Percentiles rank a stretch among this genome's conserved stretches.
Evolutionary conservation across 2,888 invertebrate species (phyloP).

Genomic region (Andrena trimmerana): DNA sequence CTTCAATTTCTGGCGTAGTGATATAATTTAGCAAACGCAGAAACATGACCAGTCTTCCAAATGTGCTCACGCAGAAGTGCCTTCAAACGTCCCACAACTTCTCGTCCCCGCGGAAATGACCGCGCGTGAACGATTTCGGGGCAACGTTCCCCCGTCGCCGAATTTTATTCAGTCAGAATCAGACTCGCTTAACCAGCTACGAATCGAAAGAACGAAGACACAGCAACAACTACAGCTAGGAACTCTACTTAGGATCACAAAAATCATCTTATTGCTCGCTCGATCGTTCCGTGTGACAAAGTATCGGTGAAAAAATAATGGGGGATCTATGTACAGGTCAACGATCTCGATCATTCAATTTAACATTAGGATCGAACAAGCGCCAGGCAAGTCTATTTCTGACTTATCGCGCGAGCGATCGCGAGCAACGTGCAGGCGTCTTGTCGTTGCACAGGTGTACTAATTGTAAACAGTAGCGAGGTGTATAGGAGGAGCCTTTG

Average conservation of each 20-base stretch:
- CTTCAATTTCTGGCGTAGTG: too few species aligned
- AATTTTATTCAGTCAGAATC: constrained; percentile 28
- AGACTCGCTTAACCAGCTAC: constrained; percentile 42
- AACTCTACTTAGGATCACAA: constrained; percentile 38
- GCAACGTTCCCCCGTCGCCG: constrained; percentile 7
- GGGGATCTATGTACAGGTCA: constrained; percentile 46
- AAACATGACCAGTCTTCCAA: too few species aligned
- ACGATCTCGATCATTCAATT: constrained; percentile 25
- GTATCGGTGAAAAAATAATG: constrained; percentile 44
- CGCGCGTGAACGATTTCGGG: constrained; percentile 5
- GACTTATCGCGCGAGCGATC: constrained; percentile 14
- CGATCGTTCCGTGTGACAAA: constrained; percentile 18
- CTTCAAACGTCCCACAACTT: background rate
- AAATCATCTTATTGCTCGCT: constrained; percentile 39
- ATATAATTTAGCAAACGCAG: too few species aligned
- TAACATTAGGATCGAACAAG: constrained; percentile 33
- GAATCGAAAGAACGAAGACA: constrained; percentile 15
- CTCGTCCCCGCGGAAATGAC: constrained; percentile 17
- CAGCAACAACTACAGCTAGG: constrained; percentile 33
- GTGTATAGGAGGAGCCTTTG: too few species aligned
- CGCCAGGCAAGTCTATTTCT: constrained; percentile 46
- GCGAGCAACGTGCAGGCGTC: constrained; percentile 2
- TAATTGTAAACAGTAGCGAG: too few species aligned
- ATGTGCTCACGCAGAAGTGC: too few species aligned
- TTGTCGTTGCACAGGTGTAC: background rate